Base-by-base conservation (phyloP, 2,113 vertebrate species). In the Solea solea region DNA sequence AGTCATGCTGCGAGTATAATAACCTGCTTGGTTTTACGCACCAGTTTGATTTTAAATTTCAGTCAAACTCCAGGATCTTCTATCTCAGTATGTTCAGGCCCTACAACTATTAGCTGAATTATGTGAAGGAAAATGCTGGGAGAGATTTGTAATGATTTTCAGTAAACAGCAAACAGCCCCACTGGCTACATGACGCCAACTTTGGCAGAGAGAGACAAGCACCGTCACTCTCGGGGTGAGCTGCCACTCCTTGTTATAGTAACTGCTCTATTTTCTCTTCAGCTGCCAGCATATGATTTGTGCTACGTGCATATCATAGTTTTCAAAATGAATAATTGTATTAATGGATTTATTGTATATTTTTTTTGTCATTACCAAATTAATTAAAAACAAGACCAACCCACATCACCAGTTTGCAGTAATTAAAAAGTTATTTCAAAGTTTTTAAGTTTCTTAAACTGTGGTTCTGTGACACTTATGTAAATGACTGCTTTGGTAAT, bases 1-100 rank as follows among this genome's bases (percentile, higher is more conserved):
- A 81, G 51, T 74, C 55, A 81, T 10, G 9, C 45, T 9, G 15
- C 15, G 27, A 44, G 51, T 3, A 3, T 50, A 21, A 56, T 21
- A 11, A 69, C 25, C 9, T 40, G 14, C 16, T 54, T 1, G 21
- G 5, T n/a, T 62, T 46, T 46, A 52, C 25, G 45, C 46, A 5
- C 11, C 2, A 45, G 12, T 63, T 53, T 42, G 21, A 57, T 34
- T 45, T n/a, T 2, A 41, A 49, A 45, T 39, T 21, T 21, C 1
- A 56, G 9, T 14, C 21, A 3, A 27, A 52, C 45, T 34, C 54
- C 54, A 48, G 41, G 45, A 45, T 46, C 4, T 8, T 39, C 15
- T 53, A n/a, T 48, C 7, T 59, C 34, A 34, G 5, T 27, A 27
- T 53, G 49, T 80, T 60, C 9, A 54, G 16, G 60, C 49, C 21